Base-by-base conservation (phyloP, 2,888 invertebrate genomes). In the Ceriagrion tenellum region DNA sequence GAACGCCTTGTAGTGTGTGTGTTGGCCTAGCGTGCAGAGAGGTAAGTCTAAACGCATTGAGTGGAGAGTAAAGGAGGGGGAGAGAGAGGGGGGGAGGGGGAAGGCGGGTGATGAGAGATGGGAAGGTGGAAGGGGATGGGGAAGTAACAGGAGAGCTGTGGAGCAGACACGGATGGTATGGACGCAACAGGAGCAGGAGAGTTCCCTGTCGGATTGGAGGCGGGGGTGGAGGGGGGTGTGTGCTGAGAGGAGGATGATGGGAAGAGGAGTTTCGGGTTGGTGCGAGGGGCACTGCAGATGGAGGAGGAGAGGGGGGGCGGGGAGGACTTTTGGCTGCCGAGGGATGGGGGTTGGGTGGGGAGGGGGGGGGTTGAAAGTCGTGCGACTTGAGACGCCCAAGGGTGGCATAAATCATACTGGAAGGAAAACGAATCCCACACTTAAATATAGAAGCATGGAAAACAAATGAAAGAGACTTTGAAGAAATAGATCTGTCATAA, bases 401-500 rank as follows among this genome's bases (percentile, higher is more conserved):
- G 63, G 91, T 91, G 91, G 91, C 91, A 91, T 91, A 91, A 91
- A 91, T 91, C 91, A 91, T 91, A 63, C 59, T 35, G 91, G 91
- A 40, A 40, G 59, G 91, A 59, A 91, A 91, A 63, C 91, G 91
- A 59, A 91, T 91, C 91, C 91, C 91, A 91, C 91, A 63, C 91
- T 91, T 91, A 91, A 91, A 91, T 91, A 91, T 91, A 91, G 91
- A 91, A 63, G 63, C 91, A 91, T 40, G 91, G 91, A 40, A 91
- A 91, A 91, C 91, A 91, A 91, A 91, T 91, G 63, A 35, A 69
- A 40, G 91, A 13, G 40, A 91, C 91, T 91, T 91, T 91, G 91
- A 91, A 59, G 91, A 91, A 91, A 91, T 63, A 63, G 91, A 91
- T 91, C 91, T 91, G 91, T 91, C 91, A 69, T 91, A 91, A 91